A percentile compares a stretch with the other conserved stretches of the same genome.
These are phyloP conservation scores for Drosophila gaucha DNA, from an alignment of 2,888 invertebrate species.

Conservation along the genomic window DNA sequence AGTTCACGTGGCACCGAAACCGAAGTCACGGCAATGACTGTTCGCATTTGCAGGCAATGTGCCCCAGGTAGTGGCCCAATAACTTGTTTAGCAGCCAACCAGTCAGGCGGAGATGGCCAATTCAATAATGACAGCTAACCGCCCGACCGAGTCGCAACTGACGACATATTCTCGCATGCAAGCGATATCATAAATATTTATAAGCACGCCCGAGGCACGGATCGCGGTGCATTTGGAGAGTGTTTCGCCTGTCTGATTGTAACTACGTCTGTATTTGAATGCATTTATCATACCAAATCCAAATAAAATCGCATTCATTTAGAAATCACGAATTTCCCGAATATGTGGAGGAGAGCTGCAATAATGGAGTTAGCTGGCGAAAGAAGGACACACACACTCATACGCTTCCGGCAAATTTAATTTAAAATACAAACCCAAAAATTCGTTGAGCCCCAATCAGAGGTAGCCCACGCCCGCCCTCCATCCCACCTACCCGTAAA, in stretches of 20 bases:
- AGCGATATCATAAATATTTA: constrained; percentile 52
- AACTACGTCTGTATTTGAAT: constrained; percentile 54
- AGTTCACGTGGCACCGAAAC: constrained; percentile 13
- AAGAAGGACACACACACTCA: constrained; percentile 9
- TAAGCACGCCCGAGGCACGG: constrained; percentile 16
- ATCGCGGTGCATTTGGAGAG: too few species aligned
- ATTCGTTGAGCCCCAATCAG: constrained; percentile 66
- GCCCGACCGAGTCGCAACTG: constrained; percentile 11
- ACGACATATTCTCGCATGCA: constrained; percentile 20
- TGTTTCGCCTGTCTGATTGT: constrained; percentile 10
- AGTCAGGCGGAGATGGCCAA: constrained; percentile 33
- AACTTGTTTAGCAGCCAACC: not conserved
- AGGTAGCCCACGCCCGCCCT: constrained; percentile 13
- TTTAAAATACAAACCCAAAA: constrained; percentile 67
- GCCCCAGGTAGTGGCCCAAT: constrained; percentile 9
- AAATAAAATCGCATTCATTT: constrained; percentile 54
- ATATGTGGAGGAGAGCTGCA: not conserved
- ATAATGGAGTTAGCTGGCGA: not conserved
- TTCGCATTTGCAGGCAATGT: constrained; percentile 5
- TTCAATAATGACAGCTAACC: constrained; percentile 47
- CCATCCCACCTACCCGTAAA: too few species aligned
- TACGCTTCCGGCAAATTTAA: constrained; percentile 66
- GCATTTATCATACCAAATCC: constrained; percentile 60
- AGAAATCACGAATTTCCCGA: constrained; percentile 21
- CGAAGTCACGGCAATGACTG: too few species aligned